A percentile compares a stretch with the other conserved stretches of the same genome.
Evolutionary conservation across 2,113 vertebrate species (phyloP).

Genomic region (Aegypius monachus): DNA sequence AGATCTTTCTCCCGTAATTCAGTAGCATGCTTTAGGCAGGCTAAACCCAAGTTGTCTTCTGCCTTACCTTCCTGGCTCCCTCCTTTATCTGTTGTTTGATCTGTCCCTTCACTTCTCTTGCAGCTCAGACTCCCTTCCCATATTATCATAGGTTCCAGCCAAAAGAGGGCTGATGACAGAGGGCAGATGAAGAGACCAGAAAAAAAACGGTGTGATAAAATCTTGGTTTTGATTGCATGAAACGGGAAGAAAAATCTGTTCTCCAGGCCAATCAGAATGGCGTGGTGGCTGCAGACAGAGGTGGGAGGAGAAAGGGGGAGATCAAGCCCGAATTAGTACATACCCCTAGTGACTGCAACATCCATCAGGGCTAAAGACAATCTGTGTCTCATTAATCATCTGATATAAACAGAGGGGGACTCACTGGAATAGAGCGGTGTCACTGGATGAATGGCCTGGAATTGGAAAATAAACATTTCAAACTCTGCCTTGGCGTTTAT

Average conservation of each 20-base stretch:
- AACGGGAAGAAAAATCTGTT: neutral
- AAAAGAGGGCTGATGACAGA: neutral
- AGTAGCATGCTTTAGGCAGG: too few relatives aligned
- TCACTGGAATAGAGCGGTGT: neutral
- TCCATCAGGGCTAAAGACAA: constrained; percentile 1
- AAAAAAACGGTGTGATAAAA: neutral
- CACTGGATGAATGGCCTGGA: constrained; percentile 15
- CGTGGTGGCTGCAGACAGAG: neutral
- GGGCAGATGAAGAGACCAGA: neutral
- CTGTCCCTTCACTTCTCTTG: neutral
- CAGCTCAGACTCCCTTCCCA: neutral
- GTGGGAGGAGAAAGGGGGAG: neutral
- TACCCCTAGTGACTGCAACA: neutral
- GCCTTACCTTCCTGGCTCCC: neutral
- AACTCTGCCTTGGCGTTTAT: neutral
- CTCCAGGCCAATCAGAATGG: neutral
- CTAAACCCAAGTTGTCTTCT: neutral
- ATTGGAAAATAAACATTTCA: constrained; percentile 65
- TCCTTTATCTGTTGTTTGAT: neutral
- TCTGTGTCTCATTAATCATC: constrained; percentile 48
- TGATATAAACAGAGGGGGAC: constrained; percentile 12
- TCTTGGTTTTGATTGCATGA: neutral
- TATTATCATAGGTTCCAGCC: neutral
- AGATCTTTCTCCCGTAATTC: too few relatives aligned
- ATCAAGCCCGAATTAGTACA: neutral